Evolutionary conservation across 1,140 invertebrate species (phyloP).

Genomic region (Dendroctonus valens): DNA sequence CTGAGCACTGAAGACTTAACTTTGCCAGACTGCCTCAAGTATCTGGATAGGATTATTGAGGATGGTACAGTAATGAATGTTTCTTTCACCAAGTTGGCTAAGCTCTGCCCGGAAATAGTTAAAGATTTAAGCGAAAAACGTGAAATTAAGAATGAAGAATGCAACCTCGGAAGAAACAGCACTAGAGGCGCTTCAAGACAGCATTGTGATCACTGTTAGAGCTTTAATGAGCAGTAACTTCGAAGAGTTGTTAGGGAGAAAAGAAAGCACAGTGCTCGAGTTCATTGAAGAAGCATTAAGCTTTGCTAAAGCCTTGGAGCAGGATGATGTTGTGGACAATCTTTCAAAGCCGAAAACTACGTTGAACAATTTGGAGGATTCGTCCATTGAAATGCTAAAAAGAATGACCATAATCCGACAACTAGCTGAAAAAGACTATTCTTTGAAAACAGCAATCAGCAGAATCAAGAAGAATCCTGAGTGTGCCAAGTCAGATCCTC

Average conservation of each 20-base stretch:
- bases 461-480: conserved; percentile 65
- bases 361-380: conserved; percentile 39
- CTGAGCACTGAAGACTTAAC: conserved; percentile 27
- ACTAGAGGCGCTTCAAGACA: conserved; percentile 39
- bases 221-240: conserved; percentile 33
- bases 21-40: conserved; percentile 36
- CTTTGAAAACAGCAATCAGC: conserved; percentile 58
- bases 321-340: conserved; percentile 59
- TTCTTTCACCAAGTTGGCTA: conserved; percentile 46
- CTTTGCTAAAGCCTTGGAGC: conserved; percentile 67
- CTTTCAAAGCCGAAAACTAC: conserved; percentile 24
- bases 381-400: conserved; percentile 68
- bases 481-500: conserved; percentile 64
- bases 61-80: conserved; percentile 32
- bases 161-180: conserved; percentile 43
- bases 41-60: conserved; percentile 37
- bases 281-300: conserved; percentile 63
- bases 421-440: conserved; percentile 65
- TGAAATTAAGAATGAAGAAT: conserved; percentile 36
- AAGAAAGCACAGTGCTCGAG: conserved; percentile 45
- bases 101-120: conserved; percentile 45
- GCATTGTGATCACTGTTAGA: conserved; percentile 41
- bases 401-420: conserved; percentile 70
- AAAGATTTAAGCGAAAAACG: conserved; percentile 40
- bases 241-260: conserved; percentile 19